Percentiles rank a stretch among this genome's conserved stretches.
Evolutionary conservation across 1,140 invertebrate species (phyloP).

Genomic region (Octopus sinensis): DNA sequence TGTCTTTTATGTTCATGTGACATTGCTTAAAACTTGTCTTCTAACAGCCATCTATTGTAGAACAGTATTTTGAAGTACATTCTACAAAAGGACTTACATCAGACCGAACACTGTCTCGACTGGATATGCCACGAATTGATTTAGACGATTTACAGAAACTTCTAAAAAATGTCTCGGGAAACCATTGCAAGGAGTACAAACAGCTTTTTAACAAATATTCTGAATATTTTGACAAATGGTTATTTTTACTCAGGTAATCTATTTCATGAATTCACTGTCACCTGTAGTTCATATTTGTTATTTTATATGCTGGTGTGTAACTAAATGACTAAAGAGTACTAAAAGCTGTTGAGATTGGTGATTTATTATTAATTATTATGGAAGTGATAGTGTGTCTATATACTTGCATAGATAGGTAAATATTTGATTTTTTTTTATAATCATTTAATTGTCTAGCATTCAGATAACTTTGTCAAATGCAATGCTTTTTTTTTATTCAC

Average conservation of each 20-base stretch:
- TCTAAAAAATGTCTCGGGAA: conserved; percentile 41
- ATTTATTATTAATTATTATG: too few relatives aligned
- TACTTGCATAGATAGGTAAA: too few relatives aligned
- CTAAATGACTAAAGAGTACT: too few relatives aligned
- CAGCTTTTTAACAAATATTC: conserved; percentile 47
- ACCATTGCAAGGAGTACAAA: conserved; percentile 47
- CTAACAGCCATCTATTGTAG: conserved; percentile 36
- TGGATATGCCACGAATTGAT: conserved; percentile 71
- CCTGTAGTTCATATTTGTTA: too few relatives aligned
- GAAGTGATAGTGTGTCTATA: too few relatives aligned
- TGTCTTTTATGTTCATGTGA: background rate
- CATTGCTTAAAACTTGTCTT: background rate
- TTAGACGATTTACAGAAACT: conserved; percentile 67
- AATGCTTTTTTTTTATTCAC: too few relatives aligned
- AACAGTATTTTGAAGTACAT: conserved; percentile 57
- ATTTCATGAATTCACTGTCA: too few relatives aligned
- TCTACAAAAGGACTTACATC: conserved; percentile 59
- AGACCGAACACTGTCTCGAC: conserved; percentile 74
- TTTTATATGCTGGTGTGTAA: too few relatives aligned
- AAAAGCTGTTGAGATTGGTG: too few relatives aligned
- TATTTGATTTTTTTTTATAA: too few relatives aligned
- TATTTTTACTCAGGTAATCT: conserved; percentile 53
- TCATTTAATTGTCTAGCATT: too few relatives aligned
- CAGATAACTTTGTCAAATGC: too few relatives aligned
- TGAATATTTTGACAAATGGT: conserved; percentile 54